phyloP scores from a whole-genome alignment of 2,113 vertebrate species.

The Alaudala cheleensis region DNA sequence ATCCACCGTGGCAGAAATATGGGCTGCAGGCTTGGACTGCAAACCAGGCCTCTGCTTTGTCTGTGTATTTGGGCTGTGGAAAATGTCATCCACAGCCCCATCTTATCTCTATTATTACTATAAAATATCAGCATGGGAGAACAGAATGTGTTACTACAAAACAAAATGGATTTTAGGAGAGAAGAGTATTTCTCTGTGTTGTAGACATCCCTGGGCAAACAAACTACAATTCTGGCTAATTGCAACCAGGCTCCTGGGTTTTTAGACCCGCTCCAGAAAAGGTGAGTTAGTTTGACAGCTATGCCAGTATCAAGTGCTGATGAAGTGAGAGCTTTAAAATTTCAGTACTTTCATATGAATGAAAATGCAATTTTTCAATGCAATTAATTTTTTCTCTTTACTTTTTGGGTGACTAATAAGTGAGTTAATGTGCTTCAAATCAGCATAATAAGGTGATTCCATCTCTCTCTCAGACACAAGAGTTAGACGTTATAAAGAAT shows the following conservation, averaged over 20 bases:
- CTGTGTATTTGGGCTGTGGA: background rate
- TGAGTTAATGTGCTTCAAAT: background rate
- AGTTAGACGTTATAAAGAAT: background rate
- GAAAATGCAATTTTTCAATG: background rate
- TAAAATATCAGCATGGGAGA: background rate
- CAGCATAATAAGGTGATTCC: background rate
- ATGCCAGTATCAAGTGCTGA: background rate
- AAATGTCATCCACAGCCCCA: background rate
- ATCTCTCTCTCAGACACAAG: background rate
- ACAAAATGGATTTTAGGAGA: background rate
- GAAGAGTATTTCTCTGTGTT: background rate
- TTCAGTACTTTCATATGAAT: background rate
- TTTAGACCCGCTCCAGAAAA: background rate
- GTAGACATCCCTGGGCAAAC: background rate
- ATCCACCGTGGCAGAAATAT: rapidly evolving
- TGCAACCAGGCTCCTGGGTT: background rate
- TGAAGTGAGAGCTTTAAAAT: background rate
- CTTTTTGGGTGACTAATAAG: background rate
- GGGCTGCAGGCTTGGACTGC: background rate
- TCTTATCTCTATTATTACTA: background rate
- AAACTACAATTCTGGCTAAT: background rate
- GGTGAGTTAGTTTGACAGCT: background rate
- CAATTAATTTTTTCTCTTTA: background rate
- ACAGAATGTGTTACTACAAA: background rate
- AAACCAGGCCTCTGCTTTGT: background rate